Base-by-base conservation (phyloP, 2,888 invertebrate genomes). In the Leucoptera coffeella region DNA sequence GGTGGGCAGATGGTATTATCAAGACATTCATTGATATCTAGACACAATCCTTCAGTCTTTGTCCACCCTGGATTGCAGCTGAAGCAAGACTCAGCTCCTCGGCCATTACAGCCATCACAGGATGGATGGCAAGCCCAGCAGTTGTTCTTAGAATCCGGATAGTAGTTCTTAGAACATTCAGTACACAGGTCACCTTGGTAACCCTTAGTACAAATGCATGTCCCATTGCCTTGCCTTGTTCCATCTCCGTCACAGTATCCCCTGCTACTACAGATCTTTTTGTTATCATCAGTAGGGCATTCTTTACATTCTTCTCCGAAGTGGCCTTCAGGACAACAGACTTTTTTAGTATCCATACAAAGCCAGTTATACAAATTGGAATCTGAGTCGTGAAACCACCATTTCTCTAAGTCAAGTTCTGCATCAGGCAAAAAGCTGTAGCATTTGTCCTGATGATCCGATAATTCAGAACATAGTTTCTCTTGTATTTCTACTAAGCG, bases 401-500 rank as follows among this genome's bases (percentile, higher is more conserved):
- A 96, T 14, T 84, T 80, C 55, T 95, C 94, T 26, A 96, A 53
- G 4, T 75, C 49, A 38, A 77, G 74, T 50, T 95, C 94, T 35
- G 85, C 73, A 38, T 88, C 82, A 51, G 89, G 91, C 10, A 86
- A 78, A 30, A 93, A 53, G 3, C 73, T 56, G 41, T 91, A 87
- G 47, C 95, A 96, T 58, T 91, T 78, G 35, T 80, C 77, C 55
- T 83, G 77, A 23, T 85, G 80, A 35, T 75, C 77, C 33, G 74
- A 73, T 2, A 85, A 62, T 19, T 78, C 76, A 8, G 69, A 62
- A 62, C 96, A 97, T 3, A 94, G 58, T 8, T 78, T 74, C 57
- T 95, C 94, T 56, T 93, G 87, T 28, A 95, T 87, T 64, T 96
- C 96, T 4, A 90, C 82, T 29, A 95, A 65, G 29, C 96, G 74